Percentiles rank a stretch among this genome's conserved stretches.
Conservation (phyloP, 2,113 vertebrate species). For the Ginglymostoma cirratum region DNA sequence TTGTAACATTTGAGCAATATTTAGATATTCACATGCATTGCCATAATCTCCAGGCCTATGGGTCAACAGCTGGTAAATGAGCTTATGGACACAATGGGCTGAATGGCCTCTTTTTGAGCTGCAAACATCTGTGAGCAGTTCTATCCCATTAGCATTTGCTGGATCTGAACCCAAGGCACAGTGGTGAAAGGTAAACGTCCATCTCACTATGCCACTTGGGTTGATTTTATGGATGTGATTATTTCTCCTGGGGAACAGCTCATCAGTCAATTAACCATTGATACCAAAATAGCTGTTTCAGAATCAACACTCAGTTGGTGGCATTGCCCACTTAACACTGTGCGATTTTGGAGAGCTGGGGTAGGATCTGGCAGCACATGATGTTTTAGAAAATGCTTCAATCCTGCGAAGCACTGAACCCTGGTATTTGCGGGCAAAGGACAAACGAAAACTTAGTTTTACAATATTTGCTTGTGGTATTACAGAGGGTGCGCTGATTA, state of each 20-base stretch:
- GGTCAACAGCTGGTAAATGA: too few relatives aligned
- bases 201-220: background rate
- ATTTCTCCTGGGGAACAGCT: background rate
- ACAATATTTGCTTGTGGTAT: background rate
- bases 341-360: background rate
- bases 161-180: background rate
- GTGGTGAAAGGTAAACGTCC: background rate
- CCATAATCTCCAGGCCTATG: too few relatives aligned
- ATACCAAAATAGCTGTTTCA: background rate
- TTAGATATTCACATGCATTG: too few relatives aligned
- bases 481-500: background rate
- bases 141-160: background rate
- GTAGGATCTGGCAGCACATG: background rate
- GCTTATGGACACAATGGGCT: too few relatives aligned
- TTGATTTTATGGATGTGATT: background rate
- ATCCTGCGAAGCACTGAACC: background rate
- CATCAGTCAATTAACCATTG: background rate
- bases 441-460: background rate
- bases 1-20: too few relatives aligned
- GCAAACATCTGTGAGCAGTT: background rate
- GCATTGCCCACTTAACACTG: background rate
- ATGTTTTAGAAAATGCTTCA: background rate
- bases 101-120: too few relatives aligned
- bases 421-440: background rate
- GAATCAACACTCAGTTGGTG: background rate